A percentile compares a stretch with the other conserved stretches of the same genome.
These are phyloP conservation scores for Hylia prasina DNA, from an alignment of 2,113 vertebrate genomes.

Conservation along the genomic window DNA sequence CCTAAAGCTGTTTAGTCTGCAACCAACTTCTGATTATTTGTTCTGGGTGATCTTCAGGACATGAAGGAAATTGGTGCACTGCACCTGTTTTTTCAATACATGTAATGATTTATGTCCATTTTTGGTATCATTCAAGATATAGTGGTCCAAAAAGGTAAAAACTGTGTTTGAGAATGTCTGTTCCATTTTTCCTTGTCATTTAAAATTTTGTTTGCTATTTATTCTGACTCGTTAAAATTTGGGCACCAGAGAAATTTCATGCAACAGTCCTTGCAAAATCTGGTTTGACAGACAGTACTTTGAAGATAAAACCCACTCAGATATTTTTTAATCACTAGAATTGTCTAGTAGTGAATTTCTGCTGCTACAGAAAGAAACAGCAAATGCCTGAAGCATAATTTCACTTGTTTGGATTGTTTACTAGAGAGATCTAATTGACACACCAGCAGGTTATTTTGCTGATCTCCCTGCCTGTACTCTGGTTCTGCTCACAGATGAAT, in stretches of 20 bases:
- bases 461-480: background rate
- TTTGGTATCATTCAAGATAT: background rate
- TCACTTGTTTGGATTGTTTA: background rate
- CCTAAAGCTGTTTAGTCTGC: background rate
- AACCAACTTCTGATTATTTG: background rate
- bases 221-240: background rate
- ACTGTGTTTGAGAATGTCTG: background rate
- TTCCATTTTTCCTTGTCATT: background rate
- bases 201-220: background rate
- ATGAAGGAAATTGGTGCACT: background rate
- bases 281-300: background rate
- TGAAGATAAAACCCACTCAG: background rate
- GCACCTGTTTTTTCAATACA: background rate
- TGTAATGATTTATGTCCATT: background rate
- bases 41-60: background rate
- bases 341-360: background rate
- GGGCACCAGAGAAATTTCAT: background rate
- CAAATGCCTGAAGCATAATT: background rate
- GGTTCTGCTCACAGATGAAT: background rate
- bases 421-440: conserved; percentile 1
- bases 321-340: background rate
- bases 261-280: background rate
- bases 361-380: background rate
- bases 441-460: conserved; percentile 15
- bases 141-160: background rate